These are phyloP conservation scores for Chlamydotis undulata DNA, from an alignment of 2,113 vertebrate genomes.

Conservation along the genomic window DNA sequence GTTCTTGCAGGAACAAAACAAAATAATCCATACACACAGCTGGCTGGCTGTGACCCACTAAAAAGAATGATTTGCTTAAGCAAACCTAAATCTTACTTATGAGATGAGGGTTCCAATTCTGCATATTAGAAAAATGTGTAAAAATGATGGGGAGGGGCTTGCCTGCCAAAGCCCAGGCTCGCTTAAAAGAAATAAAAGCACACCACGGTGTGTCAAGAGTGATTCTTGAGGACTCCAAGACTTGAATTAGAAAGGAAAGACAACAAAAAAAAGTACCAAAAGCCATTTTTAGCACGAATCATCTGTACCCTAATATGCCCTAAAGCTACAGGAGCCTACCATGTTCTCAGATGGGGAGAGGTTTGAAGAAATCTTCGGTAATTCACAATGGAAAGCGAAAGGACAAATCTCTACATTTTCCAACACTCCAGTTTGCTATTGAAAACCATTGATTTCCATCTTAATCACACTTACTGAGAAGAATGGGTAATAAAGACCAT, in stretches of 20 bases:
- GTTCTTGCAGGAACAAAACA: not conserved
- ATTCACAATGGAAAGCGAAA: not conserved
- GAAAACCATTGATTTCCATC: not conserved
- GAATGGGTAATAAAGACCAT: not conserved
- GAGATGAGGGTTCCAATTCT: not conserved
- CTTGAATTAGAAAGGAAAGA: not conserved
- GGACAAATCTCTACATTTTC: not conserved
- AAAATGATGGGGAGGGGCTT: not conserved
- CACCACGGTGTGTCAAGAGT: too few relatives aligned
- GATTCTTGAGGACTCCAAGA: not conserved
- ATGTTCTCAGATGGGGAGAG: not conserved
- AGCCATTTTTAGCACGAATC: not conserved
- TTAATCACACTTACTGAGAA: not conserved
- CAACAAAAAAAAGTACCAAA: not conserved
- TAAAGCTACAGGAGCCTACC: not conserved
- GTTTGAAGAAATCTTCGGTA: not conserved
- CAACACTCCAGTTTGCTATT: not conserved
- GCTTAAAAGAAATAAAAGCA: not conserved
- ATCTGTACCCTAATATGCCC: not conserved
- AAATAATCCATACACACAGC: accelerated
- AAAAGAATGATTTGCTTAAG: constrained; percentile 1
- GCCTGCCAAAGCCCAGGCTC: not conserved
- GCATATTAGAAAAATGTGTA: not conserved
- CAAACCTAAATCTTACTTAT: not conserved
- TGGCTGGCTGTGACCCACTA: not conserved